phyloP scores from a whole-genome alignment of 1,140 invertebrate species.

The Lucilia cuprina region DNA sequence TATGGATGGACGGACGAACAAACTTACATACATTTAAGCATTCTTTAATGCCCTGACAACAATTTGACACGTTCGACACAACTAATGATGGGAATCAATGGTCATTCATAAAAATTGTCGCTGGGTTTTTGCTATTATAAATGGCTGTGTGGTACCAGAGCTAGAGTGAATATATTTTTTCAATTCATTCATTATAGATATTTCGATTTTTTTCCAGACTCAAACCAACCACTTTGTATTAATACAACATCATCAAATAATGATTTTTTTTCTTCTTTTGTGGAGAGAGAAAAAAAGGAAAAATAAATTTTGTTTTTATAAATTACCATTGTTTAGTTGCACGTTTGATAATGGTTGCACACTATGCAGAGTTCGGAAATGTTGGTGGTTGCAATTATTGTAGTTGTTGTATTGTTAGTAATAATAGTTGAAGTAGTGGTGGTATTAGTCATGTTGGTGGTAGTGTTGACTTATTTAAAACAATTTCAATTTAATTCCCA shows the following conservation, averaged over 20 bases:
- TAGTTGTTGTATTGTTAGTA: not conserved
- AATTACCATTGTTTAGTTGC: too few species aligned
- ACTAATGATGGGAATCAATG: slow-evolving; percentile 35
- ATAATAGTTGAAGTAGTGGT: not conserved
- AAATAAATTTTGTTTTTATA: too few species aligned
- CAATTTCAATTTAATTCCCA: slow-evolving; percentile 29
- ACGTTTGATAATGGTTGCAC: too few species aligned
- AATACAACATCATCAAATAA: slow-evolving; percentile 9
- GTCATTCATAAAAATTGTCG: slow-evolving; percentile 28
- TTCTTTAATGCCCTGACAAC: slow-evolving; percentile 23
- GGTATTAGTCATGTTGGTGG: slow-evolving; percentile 12
- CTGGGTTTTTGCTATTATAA: slow-evolving; percentile 6
- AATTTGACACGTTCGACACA: slow-evolving; percentile 35
- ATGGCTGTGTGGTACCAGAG: not conserved
- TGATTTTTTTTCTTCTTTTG: slow-evolving; percentile 21
- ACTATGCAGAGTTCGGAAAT: not conserved
- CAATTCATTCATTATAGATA: not conserved
- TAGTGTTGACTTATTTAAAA: slow-evolving; percentile 13
- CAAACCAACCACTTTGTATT: not conserved
- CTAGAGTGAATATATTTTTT: not conserved
- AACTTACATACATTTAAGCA: not conserved
- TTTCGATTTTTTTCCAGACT: not conserved
- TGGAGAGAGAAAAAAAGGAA: too few species aligned
- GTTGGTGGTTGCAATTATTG: not conserved
- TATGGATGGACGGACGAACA: not conserved